These are phyloP conservation scores for Epistrophe eligans DNA, from an alignment of 2,888 invertebrate species.

Conservation along the genomic window DNA sequence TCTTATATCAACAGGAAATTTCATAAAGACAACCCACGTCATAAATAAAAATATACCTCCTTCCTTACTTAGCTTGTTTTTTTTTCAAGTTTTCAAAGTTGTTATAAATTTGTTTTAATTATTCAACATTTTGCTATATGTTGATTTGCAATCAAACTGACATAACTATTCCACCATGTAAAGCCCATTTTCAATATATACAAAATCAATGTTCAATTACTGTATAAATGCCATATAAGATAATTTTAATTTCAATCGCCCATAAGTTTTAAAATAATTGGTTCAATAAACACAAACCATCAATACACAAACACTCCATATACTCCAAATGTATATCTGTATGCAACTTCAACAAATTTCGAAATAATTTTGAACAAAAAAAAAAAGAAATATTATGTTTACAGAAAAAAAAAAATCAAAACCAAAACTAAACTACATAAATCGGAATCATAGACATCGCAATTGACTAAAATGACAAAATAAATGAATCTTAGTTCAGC, in stretches of 20 bases:
- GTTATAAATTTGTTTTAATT: slow-evolving; percentile 1
- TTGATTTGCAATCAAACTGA: slow-evolving; percentile 8
- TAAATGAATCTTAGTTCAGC: slow-evolving; percentile 62
- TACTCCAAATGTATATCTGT: background rate
- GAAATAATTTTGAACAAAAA: slow-evolving; percentile 16
- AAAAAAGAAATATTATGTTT: background rate
- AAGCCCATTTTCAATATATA: background rate
- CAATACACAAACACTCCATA: background rate
- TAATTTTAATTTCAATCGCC: slow-evolving; percentile 36
- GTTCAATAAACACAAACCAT: slow-evolving; percentile 14
- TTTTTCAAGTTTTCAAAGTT: background rate
- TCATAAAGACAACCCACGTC: too few species aligned
- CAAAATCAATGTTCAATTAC: slow-evolving; percentile 56
- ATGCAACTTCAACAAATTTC: slow-evolving; percentile 33
- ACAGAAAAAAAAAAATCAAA: background rate
- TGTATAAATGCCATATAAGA: slow-evolving; percentile 43
- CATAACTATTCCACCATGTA: background rate
- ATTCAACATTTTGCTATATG: background rate
- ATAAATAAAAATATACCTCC: too few species aligned
- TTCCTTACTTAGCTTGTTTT: too few species aligned
- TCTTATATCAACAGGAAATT: too few species aligned
- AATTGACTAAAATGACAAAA: slow-evolving; percentile 37
- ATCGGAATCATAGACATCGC: slow-evolving; percentile 40
- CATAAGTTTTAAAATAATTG: slow-evolving; percentile 40
- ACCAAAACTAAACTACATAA: slow-evolving; percentile 39